Percentiles rank a stretch among this genome's conserved stretches.
Conservation (phyloP, 2,888 invertebrate genomes). For the Acleris emargana region DNA sequence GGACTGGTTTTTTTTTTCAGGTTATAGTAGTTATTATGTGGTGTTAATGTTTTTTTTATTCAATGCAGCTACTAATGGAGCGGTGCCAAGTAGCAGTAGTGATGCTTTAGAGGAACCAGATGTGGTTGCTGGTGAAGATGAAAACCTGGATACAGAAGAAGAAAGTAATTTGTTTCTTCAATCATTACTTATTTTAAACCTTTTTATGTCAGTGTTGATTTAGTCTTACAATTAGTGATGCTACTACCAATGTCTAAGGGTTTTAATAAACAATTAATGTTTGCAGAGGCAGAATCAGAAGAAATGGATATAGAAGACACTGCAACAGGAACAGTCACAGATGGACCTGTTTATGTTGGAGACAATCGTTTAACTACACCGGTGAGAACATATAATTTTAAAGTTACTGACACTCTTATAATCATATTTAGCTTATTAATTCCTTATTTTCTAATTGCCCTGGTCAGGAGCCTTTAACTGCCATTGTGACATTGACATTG, state of each 20-base stretch:
- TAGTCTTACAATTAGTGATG: too few species aligned
- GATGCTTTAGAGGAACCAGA: conserved; percentile 69
- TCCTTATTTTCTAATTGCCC: too few species aligned
- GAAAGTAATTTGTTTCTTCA: conserved; percentile 7
- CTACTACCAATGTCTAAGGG: too few species aligned
- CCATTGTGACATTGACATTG: too few species aligned
- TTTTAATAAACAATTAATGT: background rate
- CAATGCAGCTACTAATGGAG: conserved; percentile 67
- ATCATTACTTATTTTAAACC: too few species aligned
- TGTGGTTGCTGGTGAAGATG: conserved; percentile 54
- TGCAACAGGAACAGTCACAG: conserved; percentile 62
- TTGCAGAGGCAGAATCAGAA: conserved; percentile 64
- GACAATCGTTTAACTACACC: conserved; percentile 80
- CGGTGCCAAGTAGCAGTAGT: conserved; percentile 72
- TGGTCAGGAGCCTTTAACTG: too few species aligned
- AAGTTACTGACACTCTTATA: too few species aligned
- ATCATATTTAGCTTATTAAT: too few species aligned
- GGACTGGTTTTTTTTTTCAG: too few species aligned
- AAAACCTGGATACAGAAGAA: conserved; percentile 52
- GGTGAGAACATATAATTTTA: conserved; percentile 52
- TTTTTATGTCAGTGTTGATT: background rate
- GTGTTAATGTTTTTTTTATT: conserved; percentile 14
- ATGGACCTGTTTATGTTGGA: conserved; percentile 76
- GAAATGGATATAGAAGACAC: conserved; percentile 80
- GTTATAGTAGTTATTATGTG: background rate